phyloP scores from a whole-genome alignment of 1,140 invertebrate genomes.

The Bombus difficillimus region DNA sequence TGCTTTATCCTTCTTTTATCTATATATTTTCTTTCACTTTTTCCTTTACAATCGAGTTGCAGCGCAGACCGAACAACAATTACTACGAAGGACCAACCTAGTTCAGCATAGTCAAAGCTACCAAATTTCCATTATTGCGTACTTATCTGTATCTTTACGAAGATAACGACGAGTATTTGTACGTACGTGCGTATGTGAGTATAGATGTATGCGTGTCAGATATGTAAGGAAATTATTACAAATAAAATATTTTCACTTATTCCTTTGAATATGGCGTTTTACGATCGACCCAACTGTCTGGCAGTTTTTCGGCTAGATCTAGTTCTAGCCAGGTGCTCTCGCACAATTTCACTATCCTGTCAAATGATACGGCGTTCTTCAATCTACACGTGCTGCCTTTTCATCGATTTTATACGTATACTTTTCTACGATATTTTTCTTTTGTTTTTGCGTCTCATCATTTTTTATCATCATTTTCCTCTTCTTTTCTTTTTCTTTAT shows the following conservation, averaged over 20 bases:
- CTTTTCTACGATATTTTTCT: neutral
- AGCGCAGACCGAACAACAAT: constrained; percentile 13
- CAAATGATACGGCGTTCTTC: too few species aligned
- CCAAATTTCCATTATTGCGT: constrained; percentile 45
- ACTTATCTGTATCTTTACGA: constrained; percentile 9
- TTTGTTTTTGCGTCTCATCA: too few species aligned
- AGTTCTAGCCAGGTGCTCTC: neutral
- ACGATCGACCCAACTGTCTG: neutral
- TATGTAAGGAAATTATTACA: constrained; percentile 25
- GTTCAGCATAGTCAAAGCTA: constrained; percentile 69
- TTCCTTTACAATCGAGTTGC: neutral
- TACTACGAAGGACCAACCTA: constrained; percentile 71
- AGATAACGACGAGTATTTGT: constrained; percentile 29
- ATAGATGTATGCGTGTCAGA: constrained; percentile 11
- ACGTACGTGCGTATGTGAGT: constrained; percentile 14
- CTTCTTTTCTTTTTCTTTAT: neutral
- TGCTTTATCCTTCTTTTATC: neutral
- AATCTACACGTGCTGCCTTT: neutral
- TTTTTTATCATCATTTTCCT: neutral
- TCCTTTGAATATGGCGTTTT: neutral
- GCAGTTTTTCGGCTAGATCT: neutral
- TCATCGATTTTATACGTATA: neutral
- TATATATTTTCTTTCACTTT: neutral
- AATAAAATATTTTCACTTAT: constrained; percentile 62
- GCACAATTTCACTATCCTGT: neutral